Conservation (phyloP, 2,797 vertebrate genomes). For the Sebastes kiyomatsui region DNA sequence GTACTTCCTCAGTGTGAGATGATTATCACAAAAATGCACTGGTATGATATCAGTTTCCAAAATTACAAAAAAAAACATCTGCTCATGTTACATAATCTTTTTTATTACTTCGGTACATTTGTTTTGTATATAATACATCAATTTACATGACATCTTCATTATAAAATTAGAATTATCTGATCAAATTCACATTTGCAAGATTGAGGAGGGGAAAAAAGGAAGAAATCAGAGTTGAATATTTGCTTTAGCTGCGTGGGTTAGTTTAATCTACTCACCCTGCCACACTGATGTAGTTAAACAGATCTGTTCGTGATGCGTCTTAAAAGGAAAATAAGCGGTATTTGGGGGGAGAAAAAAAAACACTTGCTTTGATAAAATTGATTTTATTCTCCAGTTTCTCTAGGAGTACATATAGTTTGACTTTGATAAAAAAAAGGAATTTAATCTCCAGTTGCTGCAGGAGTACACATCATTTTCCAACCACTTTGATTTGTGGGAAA, state of each 20-base stretch:
- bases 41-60: background rate
- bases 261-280: background rate
- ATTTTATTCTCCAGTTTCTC: conserved; percentile 44
- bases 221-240: conserved; percentile 1
- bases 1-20: background rate
- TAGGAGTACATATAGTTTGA: conserved; percentile 23
- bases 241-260: background rate
- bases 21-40: background rate
- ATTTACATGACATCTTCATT: conserved; percentile 75
- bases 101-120: conserved; percentile 80
- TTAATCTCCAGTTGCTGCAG: conserved; percentile 41
- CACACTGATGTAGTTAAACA: background rate
- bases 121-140: conserved; percentile 67
- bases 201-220: conserved; percentile 28
- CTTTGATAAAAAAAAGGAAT: conserved; percentile 45
- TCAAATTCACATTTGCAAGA: conserved; percentile 80
- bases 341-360: background rate
- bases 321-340: conserved; percentile 20
- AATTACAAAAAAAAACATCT: conserved; percentile 12
- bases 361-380: conserved; percentile 30
- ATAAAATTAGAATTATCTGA: conserved; percentile 81
- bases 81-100: conserved; percentile 10
- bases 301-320: background rate
- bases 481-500: conserved; percentile 11
- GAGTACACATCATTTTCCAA: conserved; percentile 10